Base-by-base conservation (phyloP, 1,140 invertebrate species). In the Papilio polytes region DNA sequence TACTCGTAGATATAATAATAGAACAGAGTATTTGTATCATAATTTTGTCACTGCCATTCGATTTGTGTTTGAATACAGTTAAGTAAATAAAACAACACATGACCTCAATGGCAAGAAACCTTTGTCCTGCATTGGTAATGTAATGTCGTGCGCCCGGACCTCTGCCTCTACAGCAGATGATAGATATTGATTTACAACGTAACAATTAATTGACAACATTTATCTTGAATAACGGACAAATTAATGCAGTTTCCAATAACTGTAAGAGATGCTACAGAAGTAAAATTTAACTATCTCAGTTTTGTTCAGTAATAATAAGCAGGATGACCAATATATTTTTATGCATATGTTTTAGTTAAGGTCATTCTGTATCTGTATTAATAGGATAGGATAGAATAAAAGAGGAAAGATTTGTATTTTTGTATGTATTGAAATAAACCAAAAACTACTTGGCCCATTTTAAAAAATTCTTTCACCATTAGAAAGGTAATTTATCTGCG, bases 121-220 rank as follows among this genome's bases (percentile, higher is more conserved):
- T 78, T 44, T 63, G 77, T 63, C 77, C 77, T 78, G 77, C 36
- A 78, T 44, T 78, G 77, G 44, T 66, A 78, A 78, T 78, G 56
- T n/a, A 26, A 36, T 63, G 36, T 78, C 77, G 77, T 78, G 77
- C 77, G n/a, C 15, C 41, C 20, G 26, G 63, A 78, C 56, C 63
- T 66, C 56, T 66, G 20, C 53, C 53, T 56, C 15, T 18, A 48
- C 31, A 20, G n/a, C n/a, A 66, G 77, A 78, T 78, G 77, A 78
- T 78, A 78, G 77, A 63, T 78, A 78, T 66, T 63, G 77, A 78
- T 78, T 78, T 66, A 78, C 56, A 66, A 56, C 44, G 36, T 78
- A 78, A 78, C 56, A 59, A 78, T 78, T 63, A 44, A 78, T 78
- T 63, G 77, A 59, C 36, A 46, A 78, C 77, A 78, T 78, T 78